Base-by-base conservation (phyloP, 2,113 vertebrate genomes). In the Otolemur garnettii region DNA sequence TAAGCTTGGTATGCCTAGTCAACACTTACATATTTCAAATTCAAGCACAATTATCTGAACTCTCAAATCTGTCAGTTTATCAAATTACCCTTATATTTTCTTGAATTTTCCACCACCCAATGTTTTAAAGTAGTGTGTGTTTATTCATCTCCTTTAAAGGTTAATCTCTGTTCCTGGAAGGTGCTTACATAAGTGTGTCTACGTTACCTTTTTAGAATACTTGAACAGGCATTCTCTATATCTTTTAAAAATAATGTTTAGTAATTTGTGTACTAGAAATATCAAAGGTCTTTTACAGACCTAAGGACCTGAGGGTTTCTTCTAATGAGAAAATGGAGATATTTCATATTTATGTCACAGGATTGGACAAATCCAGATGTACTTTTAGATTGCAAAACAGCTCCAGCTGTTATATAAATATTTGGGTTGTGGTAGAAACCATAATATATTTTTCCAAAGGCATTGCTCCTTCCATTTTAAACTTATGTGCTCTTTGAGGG, bases 361-460 rank as follows among this genome's bases (percentile, higher is more conserved):
- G 38, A 81, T 83, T 83, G 33, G 38, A 35, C 69, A 35, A 93
- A 87, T 95, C 45, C 87, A 93, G 74, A 96, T 92, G 66, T 69
- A 62, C 60, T 91, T 97, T 66, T 30, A 83, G 60, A 92, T 53
- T 90, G 35, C 35, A 75, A 97, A 94, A 92, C 17, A 85, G n/a
- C 55, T 90, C 24, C 50, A 75, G 38, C n/a, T 95, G 45, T 94
- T 93, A 79, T 74, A n/a, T 87, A 93, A 95, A 90, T 91, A 82
- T 92, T 96, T 94, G 79, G 74, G 15, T 87, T 96, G 60, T 81
- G 15, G 59, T 83, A 71, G 74, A 98, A 93, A 93, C n/a, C 72
- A 78, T 59, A 90, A 78, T 89, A 35, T 57, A 87, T 94, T 95
- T 96, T 93, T 64, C 77, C 60, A 78, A 95, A 93, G 33, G 1